Evolutionary conservation across 2,888 invertebrate genomes (phyloP).

Genomic region (Nasonovia ribisnigri): DNA sequence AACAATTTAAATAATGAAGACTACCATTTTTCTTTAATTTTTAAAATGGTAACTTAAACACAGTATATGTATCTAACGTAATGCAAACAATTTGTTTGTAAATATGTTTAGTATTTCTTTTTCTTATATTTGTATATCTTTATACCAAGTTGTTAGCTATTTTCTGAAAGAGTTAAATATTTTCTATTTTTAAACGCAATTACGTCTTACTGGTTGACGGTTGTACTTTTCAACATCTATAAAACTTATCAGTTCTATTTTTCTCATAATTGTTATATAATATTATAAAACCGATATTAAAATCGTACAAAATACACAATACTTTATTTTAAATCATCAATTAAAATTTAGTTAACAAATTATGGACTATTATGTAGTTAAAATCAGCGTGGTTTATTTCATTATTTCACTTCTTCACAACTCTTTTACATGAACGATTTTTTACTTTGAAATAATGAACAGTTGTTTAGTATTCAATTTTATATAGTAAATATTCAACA

Average conservation of each 20-base stretch:
- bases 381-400: not conserved
- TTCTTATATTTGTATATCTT: too few species aligned
- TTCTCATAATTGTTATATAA: not conserved
- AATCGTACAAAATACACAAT: not conserved
- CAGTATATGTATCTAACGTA: too few species aligned
- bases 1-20: too few species aligned
- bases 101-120: too few species aligned
- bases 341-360: too few species aligned
- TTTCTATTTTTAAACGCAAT: not conserved
- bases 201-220: not conserved
- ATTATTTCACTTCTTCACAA: not conserved
- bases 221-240: not conserved
- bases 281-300: not conserved
- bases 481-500: not conserved
- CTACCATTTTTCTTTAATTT: too few species aligned
- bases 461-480: not conserved
- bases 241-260: not conserved
- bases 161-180: not conserved
- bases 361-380: not conserved
- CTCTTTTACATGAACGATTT: not conserved
- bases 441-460: not conserved
- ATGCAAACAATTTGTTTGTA: too few species aligned
- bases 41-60: too few species aligned
- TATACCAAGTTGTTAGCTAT: not conserved
- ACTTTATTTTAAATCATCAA: too few species aligned